A percentile compares a stretch with the other conserved stretches of the same genome.
phyloP scores from a whole-genome alignment of 2,797 vertebrate species.

The Coregonus sp. region DNA sequence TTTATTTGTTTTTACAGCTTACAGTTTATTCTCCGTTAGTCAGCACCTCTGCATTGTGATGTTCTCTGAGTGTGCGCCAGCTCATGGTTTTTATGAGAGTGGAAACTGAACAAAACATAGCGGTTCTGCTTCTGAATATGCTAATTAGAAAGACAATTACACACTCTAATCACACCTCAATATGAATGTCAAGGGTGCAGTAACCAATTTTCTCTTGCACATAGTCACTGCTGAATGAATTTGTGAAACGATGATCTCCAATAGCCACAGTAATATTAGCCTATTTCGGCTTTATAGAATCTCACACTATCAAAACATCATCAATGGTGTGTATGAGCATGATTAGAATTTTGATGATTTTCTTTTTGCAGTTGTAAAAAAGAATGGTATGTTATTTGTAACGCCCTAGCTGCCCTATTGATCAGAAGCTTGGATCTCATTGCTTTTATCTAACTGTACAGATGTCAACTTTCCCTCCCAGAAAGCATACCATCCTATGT shows the following conservation, averaged over 20 bases:
- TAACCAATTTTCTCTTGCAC: constrained; percentile 15
- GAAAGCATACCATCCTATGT: neutral
- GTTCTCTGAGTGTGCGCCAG: too few relatives aligned
- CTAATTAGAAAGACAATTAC: constrained; percentile 26
- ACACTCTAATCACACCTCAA: constrained; percentile 24
- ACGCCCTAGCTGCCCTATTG: neutral
- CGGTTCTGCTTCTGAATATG: constrained; percentile 11
- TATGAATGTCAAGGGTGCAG: constrained; percentile 28
- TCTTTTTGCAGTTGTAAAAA: neutral
- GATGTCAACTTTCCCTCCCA: neutral
- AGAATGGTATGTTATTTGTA: neutral
- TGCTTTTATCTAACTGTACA: neutral
- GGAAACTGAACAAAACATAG: neutral
- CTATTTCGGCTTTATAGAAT: neutral
- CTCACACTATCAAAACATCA: neutral
- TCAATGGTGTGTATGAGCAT: neutral
- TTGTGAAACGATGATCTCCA: constrained; percentile 33
- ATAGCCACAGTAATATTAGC: constrained; percentile 18
- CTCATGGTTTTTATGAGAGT: neutral
- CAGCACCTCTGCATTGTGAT: too few relatives aligned
- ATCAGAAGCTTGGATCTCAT: neutral
- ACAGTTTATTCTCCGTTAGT: too few relatives aligned
- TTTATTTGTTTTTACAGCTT: too few relatives aligned
- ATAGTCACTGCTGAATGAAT: constrained; percentile 7
- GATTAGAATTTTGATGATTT: neutral